phyloP scores from a whole-genome alignment of 1,140 invertebrate species.

The Philopotamus ludificatus region DNA sequence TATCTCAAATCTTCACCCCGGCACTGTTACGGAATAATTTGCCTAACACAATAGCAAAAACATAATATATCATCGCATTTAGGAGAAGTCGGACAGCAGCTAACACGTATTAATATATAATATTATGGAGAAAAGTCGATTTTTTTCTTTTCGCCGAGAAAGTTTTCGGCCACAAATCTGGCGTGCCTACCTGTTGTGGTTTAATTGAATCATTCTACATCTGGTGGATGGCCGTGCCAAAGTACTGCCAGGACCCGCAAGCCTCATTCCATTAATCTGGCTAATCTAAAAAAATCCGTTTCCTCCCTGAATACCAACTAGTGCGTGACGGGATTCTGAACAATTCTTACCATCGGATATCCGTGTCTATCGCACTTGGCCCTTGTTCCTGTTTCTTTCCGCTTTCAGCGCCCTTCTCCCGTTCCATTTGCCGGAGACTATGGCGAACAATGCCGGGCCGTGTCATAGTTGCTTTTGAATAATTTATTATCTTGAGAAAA shows the following conservation, averaged over 20 bases:
- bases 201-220: slow-evolving; percentile 13
- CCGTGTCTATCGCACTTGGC: background rate
- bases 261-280: slow-evolving; percentile 25
- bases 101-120: no score
- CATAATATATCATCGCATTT: no score
- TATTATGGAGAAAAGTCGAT: no score
- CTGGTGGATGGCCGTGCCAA: background rate
- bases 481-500: background rate
- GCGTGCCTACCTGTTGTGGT: background rate
- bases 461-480: background rate
- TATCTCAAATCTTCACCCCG: background rate
- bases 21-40: background rate
- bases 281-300: slow-evolving; percentile 15
- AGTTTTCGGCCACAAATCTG: no score
- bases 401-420: background rate
- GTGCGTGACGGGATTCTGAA: slow-evolving; percentile 20
- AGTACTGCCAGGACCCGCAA: background rate
- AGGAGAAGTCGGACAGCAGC: no score
- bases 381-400: background rate
- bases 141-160: no score
- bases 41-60: no score
- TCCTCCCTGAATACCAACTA: background rate
- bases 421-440: background rate
- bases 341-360: slow-evolving; percentile 18
- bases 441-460: background rate